Evolutionary conservation across 2,888 invertebrate species (phyloP), one percentile per base, ranked within the genome.

Genomic region (Dolichomitus sp.): DNA sequence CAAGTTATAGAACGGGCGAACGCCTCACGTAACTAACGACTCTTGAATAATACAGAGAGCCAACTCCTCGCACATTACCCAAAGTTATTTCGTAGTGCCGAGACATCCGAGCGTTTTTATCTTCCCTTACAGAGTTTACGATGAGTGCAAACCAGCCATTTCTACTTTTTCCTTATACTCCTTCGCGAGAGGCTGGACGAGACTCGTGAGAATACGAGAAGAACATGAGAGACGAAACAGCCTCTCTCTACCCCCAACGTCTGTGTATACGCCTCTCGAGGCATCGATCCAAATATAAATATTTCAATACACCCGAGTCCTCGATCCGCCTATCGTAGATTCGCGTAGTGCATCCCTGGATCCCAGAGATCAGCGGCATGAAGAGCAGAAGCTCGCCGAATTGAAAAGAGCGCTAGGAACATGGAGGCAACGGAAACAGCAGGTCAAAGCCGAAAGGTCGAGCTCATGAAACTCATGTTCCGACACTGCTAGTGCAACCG

Each of bases 281-380:
- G 40, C 50, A 63, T 69, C 61, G 63, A 63, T 37, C 19, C 80
- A 61, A 54, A 54, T 69, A 69, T 82, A 61, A 82, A 78, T 78
- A 74, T 82, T 78, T 78, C 77, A 78, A 82, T 78, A 65, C 27
- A 66, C 33, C 48, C 57, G 57, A 63, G 72, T 54, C 45, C 61
- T 61, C 48, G 61, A 61, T 69, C 63, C 50, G 59, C 63, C 65
- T 33, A 40, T 23, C 61, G 42, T 30, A 33, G 23, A 63, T 33
- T 63, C 59, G 14, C 11, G 19, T 57, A 54, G 9, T 37, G 17
- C 50, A 27, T 45, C 17, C 30, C 27, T 48, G 48, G 50, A 77
- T 48, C 27, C 19, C 27, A 45, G 11, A 50, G 33, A 70, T 65
- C 37, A 17, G 40, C 45, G 37, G 27, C 30, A 72, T 27, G 14